Conservation (phyloP, 2,797 vertebrate genomes). For the Sebastes trivittatus region DNA sequence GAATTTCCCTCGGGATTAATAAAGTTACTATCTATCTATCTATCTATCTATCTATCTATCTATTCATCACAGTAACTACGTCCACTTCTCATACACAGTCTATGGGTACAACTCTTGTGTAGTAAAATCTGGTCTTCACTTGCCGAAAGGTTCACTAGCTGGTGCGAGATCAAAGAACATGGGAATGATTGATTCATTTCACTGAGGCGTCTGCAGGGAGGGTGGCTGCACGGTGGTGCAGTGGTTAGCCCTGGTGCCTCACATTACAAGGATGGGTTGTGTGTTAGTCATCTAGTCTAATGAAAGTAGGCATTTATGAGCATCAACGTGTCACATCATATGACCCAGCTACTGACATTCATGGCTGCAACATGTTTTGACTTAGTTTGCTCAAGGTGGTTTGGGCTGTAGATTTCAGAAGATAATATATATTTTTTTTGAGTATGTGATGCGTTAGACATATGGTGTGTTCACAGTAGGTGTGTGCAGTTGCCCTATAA, state of each 20-base stretch:
- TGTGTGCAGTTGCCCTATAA: background rate
- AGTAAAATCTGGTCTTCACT: background rate
- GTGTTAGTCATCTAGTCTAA: background rate
- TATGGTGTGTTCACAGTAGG: background rate
- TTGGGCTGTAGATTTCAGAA: constrained; percentile 9
- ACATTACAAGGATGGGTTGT: background rate
- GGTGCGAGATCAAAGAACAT: background rate
- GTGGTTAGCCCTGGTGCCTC: no score
- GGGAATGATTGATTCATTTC: background rate
- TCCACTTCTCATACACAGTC: background rate
- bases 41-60: no score
- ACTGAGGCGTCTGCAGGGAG: background rate
- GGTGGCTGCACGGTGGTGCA: no score
- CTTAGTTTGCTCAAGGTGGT: background rate
- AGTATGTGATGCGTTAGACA: background rate
- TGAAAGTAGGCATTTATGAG: background rate
- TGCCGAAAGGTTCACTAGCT: background rate
- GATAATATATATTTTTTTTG: background rate
- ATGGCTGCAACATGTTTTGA: background rate
- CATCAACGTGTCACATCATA: background rate
- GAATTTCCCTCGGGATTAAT: no score
- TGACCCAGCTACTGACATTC: background rate
- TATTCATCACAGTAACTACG: background rate
- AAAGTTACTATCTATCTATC: no score
- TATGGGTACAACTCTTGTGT: background rate